Evolutionary conservation across 64 coral and sea anemone species (phyloP), one percentile per base, ranked within the genome.

Genomic region (Astreopora myriophthalma): DNA sequence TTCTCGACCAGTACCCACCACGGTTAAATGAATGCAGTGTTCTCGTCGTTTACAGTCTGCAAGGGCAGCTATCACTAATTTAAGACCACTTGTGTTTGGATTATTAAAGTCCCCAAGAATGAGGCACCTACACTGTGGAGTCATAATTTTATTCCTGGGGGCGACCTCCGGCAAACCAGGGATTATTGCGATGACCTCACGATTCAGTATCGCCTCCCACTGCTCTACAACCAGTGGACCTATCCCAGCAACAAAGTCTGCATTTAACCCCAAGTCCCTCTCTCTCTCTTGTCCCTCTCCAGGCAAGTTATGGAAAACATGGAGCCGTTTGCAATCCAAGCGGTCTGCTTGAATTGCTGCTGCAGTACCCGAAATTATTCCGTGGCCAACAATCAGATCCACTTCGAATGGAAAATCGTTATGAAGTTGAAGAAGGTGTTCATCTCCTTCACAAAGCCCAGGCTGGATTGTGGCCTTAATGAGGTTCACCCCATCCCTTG

Each of bases 331-430:
- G 65, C 93, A 95, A 6, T 44, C 33, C 5, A 85, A 35, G 13
- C 19, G 84, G 22, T 71, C 35, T 30, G 88, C 87, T 66, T 86
- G 74, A 32, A 76, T 48, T 34, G 71, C 87, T 46, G 93, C 93
- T 42, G 81, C 93, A 60, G 88, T 60, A 30, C 93, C 93, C 6
- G 93, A 86, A 13, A 86, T 0, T 49, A 55, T 71, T 13, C 87
- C 87, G 86, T 95, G 87, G 20, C 93, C 93, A 78, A 95, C 40
- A 1, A 95, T 73, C 24, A 95, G 48, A 86, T 95, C 88, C 10
- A 46, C 48, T 42, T 76, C 31, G 49, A 95, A 95, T 10, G 87
- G 87, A 49, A 95, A 78, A 14, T 38, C 42, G 48, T 27, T 67
- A 17, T 95, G 93, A n/a, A 78, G 52, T 12, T 23, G 37, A 7